A percentile compares a stretch with the other conserved stretches of the same genome.
These are phyloP conservation scores for Pseudoips prasinana DNA, from an alignment of 2,888 invertebrate species.

Conservation along the genomic window DNA sequence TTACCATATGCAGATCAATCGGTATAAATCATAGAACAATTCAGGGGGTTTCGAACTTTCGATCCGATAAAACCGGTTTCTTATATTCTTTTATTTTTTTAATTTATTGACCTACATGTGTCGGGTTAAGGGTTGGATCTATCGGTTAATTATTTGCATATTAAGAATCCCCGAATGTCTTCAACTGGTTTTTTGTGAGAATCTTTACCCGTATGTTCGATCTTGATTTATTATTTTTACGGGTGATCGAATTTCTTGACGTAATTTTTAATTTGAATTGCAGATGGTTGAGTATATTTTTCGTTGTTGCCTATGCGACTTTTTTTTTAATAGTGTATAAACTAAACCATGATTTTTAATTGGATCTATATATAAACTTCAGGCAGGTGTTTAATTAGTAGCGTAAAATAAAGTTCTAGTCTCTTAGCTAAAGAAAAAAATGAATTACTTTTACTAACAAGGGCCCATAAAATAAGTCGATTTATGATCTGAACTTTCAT, in stretches of 20 bases:
- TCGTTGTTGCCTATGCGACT: background rate
- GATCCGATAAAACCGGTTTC: constrained; percentile 57
- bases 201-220: constrained; percentile 37
- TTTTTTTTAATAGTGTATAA: no score
- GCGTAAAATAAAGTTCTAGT: no score
- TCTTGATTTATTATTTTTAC: constrained; percentile 57
- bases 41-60: constrained; percentile 47
- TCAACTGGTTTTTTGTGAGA: constrained; percentile 59
- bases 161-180: constrained; percentile 50
- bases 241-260: constrained; percentile 45
- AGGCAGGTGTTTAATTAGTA: no score
- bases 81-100: constrained; percentile 49
- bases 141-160: constrained; percentile 72
- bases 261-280: constrained; percentile 28
- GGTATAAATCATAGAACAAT: constrained; percentile 81
- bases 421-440: no score
- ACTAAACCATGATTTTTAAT: no score
- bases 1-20: constrained; percentile 74
- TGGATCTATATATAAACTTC: no score
- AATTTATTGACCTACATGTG: constrained; percentile 72
- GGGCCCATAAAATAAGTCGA: no score
- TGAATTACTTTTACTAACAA: background rate
- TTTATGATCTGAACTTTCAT: no score
- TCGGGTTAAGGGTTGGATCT: constrained; percentile 48
- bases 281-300: constrained; percentile 12